Conservation (phyloP, 2,797 vertebrate species). For the Tamandua tetradactyla region DNA sequence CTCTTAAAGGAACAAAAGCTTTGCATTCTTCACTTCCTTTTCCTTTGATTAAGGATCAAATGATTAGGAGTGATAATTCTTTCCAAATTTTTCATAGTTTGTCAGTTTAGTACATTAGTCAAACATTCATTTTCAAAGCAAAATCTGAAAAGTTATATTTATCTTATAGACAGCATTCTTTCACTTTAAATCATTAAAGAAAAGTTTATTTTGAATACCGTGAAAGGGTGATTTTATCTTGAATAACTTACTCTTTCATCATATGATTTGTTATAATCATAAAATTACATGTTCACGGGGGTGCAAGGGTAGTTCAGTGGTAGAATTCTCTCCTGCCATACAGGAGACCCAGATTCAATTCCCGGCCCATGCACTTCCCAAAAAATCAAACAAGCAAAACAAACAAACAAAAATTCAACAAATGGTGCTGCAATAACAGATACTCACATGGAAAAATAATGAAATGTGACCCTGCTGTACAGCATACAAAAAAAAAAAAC, state of each 20-base stretch:
- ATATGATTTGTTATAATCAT: slow-evolving; percentile 3
- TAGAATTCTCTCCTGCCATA: too few relatives aligned
- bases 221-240: neutral
- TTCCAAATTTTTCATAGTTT: neutral
- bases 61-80: slow-evolving; percentile 6
- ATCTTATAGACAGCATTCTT: slow-evolving; percentile 40
- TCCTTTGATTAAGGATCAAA: neutral
- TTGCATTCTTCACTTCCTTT: slow-evolving; percentile 40
- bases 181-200: neutral
- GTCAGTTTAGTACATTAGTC: neutral
- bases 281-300: neutral
- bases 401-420: too few relatives aligned
- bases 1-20: neutral
- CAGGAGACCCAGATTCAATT: too few relatives aligned
- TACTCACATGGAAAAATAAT: too few relatives aligned
- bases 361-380: too few relatives aligned
- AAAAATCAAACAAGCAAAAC: too few relatives aligned
- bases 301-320: too few relatives aligned
- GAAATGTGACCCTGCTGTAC: too few relatives aligned
- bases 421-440: too few relatives aligned
- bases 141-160: slow-evolving; percentile 7
- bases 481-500: too few relatives aligned
- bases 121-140: slow-evolving; percentile 12
- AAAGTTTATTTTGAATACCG: slow-evolving; percentile 24
- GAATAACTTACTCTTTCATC: neutral